phyloP scores from a whole-genome alignment of 2,797 vertebrate species.

The Melanogrammus aeglefinus region DNA sequence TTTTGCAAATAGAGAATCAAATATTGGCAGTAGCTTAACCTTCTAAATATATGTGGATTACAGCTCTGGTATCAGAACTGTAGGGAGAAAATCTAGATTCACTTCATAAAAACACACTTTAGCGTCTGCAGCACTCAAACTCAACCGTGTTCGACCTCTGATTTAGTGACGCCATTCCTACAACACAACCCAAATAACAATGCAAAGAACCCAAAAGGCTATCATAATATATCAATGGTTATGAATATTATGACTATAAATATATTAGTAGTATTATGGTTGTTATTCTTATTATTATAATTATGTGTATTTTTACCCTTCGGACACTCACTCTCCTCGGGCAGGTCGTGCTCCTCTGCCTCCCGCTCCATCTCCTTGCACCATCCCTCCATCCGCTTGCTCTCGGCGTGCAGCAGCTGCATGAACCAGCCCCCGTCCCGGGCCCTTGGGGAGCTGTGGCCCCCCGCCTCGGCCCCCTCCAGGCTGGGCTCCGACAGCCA shows the following conservation, averaged over 20 bases:
- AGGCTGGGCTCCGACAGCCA: constrained; percentile 84
- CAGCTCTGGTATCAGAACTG: not conserved
- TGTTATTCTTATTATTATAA: not conserved
- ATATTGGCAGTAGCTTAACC: constrained; percentile 1
- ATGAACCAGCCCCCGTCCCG: constrained; percentile 96
- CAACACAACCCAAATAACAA: not conserved
- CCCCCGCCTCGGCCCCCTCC: constrained; percentile 73
- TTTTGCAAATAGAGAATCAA: not conserved
- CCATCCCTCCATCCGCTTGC: constrained; percentile 94
- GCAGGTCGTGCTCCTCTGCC: constrained; percentile 94
- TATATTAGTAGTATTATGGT: not conserved
- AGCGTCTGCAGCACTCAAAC: not conserved
- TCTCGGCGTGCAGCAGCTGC: constrained; percentile 94
- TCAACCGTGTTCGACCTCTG: not conserved
- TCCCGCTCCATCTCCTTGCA: constrained; percentile 98
- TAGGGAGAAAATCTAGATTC: not conserved
- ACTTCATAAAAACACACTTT: not conserved
- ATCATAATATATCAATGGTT: not conserved
- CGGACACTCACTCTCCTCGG: constrained; percentile 90
- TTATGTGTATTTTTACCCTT: constrained; percentile 35
- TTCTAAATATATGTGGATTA: not conserved
- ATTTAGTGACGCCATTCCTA: not conserved
- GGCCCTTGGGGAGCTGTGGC: constrained; percentile 85
- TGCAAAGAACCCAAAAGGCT: not conserved
- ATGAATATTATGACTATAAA: not conserved